Base-by-base conservation (phyloP, 2,797 vertebrate genomes). In the Ptychadena robeensis region DNA sequence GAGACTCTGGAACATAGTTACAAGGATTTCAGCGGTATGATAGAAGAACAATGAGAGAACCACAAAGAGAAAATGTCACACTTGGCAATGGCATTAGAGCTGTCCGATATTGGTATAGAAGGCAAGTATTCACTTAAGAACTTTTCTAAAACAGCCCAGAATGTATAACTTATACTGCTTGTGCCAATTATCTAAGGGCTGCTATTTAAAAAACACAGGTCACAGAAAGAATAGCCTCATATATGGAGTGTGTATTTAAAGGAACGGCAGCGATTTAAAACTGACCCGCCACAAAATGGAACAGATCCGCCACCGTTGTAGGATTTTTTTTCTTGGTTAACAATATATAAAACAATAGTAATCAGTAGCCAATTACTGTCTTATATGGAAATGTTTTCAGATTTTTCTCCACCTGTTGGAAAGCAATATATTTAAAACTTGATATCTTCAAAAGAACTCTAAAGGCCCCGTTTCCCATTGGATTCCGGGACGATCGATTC, bases 281-380 rank as follows among this genome's bases (percentile, higher is more conserved):
- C 12, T 27, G 59, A 25, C 44, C 59, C 11, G 2, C 6, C 6
- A 25, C 1, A 25, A 27, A 25, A 40, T 40, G 38, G n/a, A n/a
- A n/a, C n/a, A n/a, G n/a, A n/a, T n/a, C n/a, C n/a, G n/a, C 4
- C 2, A 44, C 40, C 14, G 3, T 44, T 44, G 18, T 7, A 48
- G 3, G 15, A 48, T 7, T 22, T 22, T 11, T 59, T n/a, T 27
- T 59, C 7, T 25, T 59, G 57, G 57, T 8, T n/a, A 93, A 89
- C 87, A 91, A 92, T 93, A 91, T 92, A 89, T 86, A 89, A 88
- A 94, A 93, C 91, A 92, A 87, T 90, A 91, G 93, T 88, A 91
- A 91, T 92, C 90, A 93, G 93, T 93, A 94, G 93, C 94, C 93
- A 93, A 93, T 94, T 93, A 94, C 92, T 92, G 91, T 92, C 90